Conservation (phyloP, 2,113 vertebrate genomes). For the Mustelus asterias region DNA sequence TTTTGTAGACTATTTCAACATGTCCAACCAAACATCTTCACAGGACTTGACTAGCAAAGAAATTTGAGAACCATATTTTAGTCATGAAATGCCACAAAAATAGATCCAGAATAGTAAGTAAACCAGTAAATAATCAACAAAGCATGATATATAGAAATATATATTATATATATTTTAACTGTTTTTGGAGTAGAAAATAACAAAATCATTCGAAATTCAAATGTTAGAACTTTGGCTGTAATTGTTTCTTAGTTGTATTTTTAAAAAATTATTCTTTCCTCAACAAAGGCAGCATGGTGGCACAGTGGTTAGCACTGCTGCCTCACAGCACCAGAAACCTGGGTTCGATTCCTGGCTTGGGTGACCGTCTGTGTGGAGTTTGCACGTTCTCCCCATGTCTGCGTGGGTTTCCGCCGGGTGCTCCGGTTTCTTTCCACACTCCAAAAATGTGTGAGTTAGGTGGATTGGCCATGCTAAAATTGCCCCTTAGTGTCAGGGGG, state of each 20-base stretch:
- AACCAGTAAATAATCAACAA: neutral
- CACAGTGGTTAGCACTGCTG: no score
- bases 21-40: neutral
- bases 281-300: neutral
- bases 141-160: neutral
- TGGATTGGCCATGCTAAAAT: no score
- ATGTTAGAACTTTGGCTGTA: neutral
- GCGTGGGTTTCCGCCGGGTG: no score
- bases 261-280: neutral
- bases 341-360: no score
- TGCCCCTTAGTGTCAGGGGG: no score
- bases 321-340: no score
- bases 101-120: neutral
- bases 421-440: no score
- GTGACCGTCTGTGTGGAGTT: no score
- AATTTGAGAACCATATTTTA: neutral
- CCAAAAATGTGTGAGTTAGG: no score
- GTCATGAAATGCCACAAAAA: neutral
- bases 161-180: neutral
- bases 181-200: neutral
- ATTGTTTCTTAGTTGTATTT: neutral
- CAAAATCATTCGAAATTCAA: neutral
- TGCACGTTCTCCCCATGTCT: no score
- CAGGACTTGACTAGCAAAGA: neutral
- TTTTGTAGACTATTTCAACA: neutral